Evolutionary conservation across 2,888 invertebrate genomes (phyloP).

Genomic region (Lasius platythorax): DNA sequence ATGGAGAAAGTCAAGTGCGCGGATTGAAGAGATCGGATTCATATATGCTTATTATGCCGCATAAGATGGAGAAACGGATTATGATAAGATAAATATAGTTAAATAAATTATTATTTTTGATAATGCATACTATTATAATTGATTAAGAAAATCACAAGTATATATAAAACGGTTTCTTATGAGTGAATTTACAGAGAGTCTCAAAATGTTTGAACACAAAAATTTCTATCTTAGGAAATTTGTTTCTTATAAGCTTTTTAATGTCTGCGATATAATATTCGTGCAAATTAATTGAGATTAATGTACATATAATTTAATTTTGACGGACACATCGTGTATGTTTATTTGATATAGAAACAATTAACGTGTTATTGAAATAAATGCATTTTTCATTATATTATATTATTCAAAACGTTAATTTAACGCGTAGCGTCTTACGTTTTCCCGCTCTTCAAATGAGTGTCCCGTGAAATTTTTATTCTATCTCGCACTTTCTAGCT

Average conservation of each 20-base stretch:
- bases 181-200: neutral
- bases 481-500: slow-evolving; percentile 46
- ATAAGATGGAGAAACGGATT: neutral
- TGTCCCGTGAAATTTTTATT: slow-evolving; percentile 33
- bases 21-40: slow-evolving; percentile 36
- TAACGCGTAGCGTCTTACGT: slow-evolving; percentile 2
- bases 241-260: neutral
- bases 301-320: neutral
- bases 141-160: neutral
- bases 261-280: too few relatives aligned
- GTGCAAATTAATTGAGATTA: neutral
- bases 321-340: neutral
- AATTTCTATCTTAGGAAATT: neutral
- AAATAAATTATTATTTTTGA: neutral
- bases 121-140: neutral
- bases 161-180: neutral
- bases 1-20: slow-evolving; percentile 52
- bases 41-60: neutral
- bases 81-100: neutral
- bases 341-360: neutral
- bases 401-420: slow-evolving; percentile 16
- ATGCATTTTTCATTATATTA: slow-evolving; percentile 4
- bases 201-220: neutral
- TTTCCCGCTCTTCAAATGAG: neutral
- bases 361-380: neutral